These are phyloP conservation scores for Hypena proboscidalis DNA, from an alignment of 2,888 invertebrate genomes.

Conservation along the genomic window DNA sequence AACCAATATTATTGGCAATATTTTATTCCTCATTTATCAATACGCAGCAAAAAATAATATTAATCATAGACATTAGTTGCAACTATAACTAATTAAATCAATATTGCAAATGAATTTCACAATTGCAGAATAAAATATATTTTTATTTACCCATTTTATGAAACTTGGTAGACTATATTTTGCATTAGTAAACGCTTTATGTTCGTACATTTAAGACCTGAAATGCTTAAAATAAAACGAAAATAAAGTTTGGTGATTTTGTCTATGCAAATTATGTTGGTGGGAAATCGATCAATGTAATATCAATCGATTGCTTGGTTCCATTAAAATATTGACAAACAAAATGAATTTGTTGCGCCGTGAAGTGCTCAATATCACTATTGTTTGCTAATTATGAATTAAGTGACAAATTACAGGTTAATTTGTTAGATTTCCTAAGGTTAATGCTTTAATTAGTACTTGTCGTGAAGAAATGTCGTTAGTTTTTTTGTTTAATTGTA, in stretches of 20 bases:
- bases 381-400: slow-evolving; percentile 3
- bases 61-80: slow-evolving; percentile 10
- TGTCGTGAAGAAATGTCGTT: too few relatives aligned
- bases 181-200: slow-evolving; percentile 5
- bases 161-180: slow-evolving; percentile 21
- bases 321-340: slow-evolving; percentile 31
- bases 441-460: too few relatives aligned
- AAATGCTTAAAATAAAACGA: slow-evolving; percentile 8
- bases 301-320: slow-evolving; percentile 23
- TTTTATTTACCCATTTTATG: slow-evolving; percentile 18
- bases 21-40: too few relatives aligned
- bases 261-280: slow-evolving; percentile 24
- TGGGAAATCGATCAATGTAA: slow-evolving; percentile 26
- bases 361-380: background rate
- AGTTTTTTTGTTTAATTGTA: too few relatives aligned
- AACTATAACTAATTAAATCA: slow-evolving; percentile 26
- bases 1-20: background rate
- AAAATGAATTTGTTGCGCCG: slow-evolving; percentile 16
- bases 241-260: slow-evolving; percentile 9
- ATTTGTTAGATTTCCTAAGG: too few relatives aligned
- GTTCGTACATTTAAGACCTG: background rate
- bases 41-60: slow-evolving; percentile 15
- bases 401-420: too few relatives aligned
- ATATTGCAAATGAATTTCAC: slow-evolving; percentile 24
- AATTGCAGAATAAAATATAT: slow-evolving; percentile 26